These are phyloP conservation scores for Rhinoptilus africanus DNA, from an alignment of 2,113 vertebrate species.

Conservation along the genomic window DNA sequence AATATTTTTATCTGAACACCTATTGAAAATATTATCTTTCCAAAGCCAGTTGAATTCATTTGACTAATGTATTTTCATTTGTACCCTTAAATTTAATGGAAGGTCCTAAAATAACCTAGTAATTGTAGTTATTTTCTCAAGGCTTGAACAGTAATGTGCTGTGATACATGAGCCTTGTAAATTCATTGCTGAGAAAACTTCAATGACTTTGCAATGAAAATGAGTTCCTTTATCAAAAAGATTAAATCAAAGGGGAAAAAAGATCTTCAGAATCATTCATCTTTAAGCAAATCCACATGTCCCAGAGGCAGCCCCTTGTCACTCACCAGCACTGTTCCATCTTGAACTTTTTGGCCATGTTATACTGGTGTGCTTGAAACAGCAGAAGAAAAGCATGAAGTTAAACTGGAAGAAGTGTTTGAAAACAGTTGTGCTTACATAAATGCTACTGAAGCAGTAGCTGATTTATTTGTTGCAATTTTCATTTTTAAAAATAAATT, in stretches of 20 bases:
- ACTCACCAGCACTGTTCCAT: not conserved
- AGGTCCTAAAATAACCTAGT: not conserved
- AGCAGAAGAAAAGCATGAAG: not conserved
- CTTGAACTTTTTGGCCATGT: not conserved
- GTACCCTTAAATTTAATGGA: not conserved
- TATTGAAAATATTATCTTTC: not conserved
- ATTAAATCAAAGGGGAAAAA: not conserved
- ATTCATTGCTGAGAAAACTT: not conserved
- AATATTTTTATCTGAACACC: not conserved
- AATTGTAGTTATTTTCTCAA: not conserved
- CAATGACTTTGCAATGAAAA: not conserved
- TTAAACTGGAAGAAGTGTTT: not conserved
- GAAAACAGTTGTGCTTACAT: not conserved
- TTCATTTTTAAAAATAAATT: not conserved
- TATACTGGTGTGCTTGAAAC: not conserved
- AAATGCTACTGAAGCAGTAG: not conserved
- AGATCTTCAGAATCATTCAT: not conserved
- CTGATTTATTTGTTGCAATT: not conserved
- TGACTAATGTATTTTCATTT: not conserved
- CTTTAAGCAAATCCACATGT: not conserved
- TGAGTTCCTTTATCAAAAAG: not conserved
- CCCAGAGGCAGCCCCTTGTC: not conserved
- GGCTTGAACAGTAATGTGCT: not conserved
- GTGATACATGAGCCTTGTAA: not conserved
- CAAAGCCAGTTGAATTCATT: not conserved